phyloP scores from a whole-genome alignment of 2,113 vertebrate species.

The Rutilus rutilus region DNA sequence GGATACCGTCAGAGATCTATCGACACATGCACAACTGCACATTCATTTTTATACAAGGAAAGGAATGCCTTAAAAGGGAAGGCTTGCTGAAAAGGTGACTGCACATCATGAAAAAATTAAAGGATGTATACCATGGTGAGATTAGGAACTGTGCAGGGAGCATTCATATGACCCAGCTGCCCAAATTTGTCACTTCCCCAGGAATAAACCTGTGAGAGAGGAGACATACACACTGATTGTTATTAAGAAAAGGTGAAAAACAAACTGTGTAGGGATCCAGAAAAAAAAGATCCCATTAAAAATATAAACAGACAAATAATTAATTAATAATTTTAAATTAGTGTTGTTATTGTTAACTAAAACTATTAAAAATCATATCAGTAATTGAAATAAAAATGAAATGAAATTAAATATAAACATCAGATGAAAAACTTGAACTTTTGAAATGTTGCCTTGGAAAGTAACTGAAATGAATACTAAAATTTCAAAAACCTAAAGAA shows the following conservation, averaged over 20 bases:
- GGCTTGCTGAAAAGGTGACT: neutral
- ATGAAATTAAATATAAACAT: neutral
- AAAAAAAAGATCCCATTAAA: neutral
- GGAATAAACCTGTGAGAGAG: slow-evolving; percentile 84
- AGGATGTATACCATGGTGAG: slow-evolving; percentile 81
- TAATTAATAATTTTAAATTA: too few species aligned
- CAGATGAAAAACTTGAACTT: neutral
- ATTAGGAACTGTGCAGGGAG: slow-evolving; percentile 87
- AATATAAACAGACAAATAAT: neutral
- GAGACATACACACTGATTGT: neutral
- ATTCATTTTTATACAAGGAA: neutral
- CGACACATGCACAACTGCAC: slow-evolving; percentile 1
- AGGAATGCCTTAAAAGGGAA: neutral
- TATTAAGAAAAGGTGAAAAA: neutral
- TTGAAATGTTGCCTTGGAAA: neutral
- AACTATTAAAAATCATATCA: neutral
- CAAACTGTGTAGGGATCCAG: neutral
- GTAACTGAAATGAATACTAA: neutral
- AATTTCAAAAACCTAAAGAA: too few species aligned
- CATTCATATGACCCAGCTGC: slow-evolving; percentile 88
- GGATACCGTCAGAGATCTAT: slow-evolving; percentile 81
- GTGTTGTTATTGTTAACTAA: too few species aligned
- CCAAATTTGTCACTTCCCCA: slow-evolving; percentile 93
- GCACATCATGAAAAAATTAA: neutral
- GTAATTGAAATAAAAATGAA: neutral